Conservation (phyloP, 2,113 vertebrate species). For the Podarcis muralis region DNA sequence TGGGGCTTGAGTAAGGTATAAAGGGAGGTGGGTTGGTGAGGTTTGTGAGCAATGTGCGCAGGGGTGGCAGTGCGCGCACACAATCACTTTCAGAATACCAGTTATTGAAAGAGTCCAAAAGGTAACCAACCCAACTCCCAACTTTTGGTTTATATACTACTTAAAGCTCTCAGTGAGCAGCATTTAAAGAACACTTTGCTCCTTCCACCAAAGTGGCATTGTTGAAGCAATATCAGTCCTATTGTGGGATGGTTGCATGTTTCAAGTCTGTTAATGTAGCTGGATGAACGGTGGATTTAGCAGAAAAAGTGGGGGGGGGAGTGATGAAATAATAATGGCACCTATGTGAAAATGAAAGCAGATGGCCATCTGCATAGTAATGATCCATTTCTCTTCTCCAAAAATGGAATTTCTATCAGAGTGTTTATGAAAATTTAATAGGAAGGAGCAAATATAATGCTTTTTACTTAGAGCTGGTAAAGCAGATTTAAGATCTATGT, state of each 20-base stretch:
- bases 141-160: constrained; percentile 33
- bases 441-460: constrained; percentile 29
- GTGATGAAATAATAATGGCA: constrained; percentile 32
- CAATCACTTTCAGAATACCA: not conserved
- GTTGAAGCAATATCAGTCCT: not conserved
- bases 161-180: constrained; percentile 38
- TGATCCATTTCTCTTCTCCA: constrained; percentile 17
- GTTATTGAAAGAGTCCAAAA: not conserved
- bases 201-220: constrained; percentile 19
- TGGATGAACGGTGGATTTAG: constrained; percentile 43
- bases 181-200: constrained; percentile 19
- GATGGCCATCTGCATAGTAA: constrained; percentile 41
- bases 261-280: constrained; percentile 26
- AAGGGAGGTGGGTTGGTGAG: too few species aligned
- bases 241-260: not conserved
- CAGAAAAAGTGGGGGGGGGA: not conserved
- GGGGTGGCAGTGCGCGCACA: too few species aligned
- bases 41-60: too few species aligned
- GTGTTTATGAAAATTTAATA: constrained; percentile 51
- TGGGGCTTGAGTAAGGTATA: too few species aligned
- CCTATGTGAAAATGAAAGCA: constrained; percentile 54
- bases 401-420: constrained; percentile 46
- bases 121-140: not conserved
- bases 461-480: constrained; percentile 54
- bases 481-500: not conserved